Base-by-base conservation (phyloP, 2,888 invertebrate species). In the Apomyelois bistriatella region DNA sequence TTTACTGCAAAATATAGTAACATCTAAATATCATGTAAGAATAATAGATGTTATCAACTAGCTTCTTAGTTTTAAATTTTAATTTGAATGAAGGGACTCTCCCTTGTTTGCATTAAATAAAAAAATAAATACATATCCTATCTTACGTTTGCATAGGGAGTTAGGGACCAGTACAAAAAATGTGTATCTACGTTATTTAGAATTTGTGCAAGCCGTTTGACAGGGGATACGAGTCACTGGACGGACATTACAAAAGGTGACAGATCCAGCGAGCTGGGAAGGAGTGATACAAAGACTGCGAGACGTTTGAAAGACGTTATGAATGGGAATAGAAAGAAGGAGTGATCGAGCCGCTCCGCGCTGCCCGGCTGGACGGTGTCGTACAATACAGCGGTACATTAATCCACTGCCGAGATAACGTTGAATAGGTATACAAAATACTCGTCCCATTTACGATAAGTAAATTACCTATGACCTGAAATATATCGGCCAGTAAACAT, bases 161-260 rank as follows among this genome's bases (percentile, higher is more conserved):
- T 16, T 46, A 10, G 16, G 46, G 46, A 46, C 46, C 61, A 60
- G 60, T 60, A 68, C 67, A 81, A 89, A 89, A 88, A 87, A 83
- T 68, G 65, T 79, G 79, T 65, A 69, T 77, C 76, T 75, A 83
- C 88, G 86, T 89, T 89, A 83, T 89, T 89, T 89, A 82, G 83
- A 87, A 85, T 89, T 90, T 90, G 90, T 90, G 90, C 90, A 90
- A 90, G 85, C 78, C 82, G 78, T 85, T 82, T 88, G 89, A 89
- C 89, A 85, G 82, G 81, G 82, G 87, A 74, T 76, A 76, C 71
- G 73, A 67, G 74, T 66, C 70, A 75, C 73, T 74, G 66, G 70
- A 68, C 70, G 52, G 52, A 43, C 52, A 52, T 36, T 37, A 87
- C 85, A 87, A 88, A 75, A 81, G 87, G 80, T 85, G 88, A 87